Percentiles rank a stretch among this genome's conserved stretches.
Evolutionary conservation across 1,140 invertebrate genomes (phyloP).

Genomic region (Penaeus vannamei): DNA sequence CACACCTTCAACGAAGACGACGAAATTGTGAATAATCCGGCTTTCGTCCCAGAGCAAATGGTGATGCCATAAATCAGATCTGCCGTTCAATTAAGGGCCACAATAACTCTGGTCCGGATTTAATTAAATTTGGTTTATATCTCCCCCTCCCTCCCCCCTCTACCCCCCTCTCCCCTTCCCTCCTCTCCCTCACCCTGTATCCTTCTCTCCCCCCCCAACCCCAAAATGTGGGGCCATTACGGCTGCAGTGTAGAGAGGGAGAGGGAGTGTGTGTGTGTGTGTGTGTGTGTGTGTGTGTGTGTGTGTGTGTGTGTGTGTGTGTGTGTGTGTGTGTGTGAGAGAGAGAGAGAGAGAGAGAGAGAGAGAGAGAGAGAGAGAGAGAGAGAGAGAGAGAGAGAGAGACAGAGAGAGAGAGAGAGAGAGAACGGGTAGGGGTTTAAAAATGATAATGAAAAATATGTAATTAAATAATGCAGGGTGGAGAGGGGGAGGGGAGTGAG

Average conservation of each 20-base stretch:
- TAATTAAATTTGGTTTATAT: constrained; percentile 63
- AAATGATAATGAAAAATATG: background rate
- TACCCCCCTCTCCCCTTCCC: background rate
- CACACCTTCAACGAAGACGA: constrained; percentile 37
- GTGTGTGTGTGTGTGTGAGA: too few species aligned
- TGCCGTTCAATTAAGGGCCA: constrained; percentile 57
- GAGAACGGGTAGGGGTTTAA: background rate
- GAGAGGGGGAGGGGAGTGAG: too few species aligned
- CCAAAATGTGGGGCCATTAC: constrained; percentile 39
- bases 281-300: too few species aligned
- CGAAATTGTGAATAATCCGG: constrained; percentile 41
- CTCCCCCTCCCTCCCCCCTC: constrained; percentile 4
- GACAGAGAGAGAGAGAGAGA: background rate
- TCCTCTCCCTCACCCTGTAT: background rate
- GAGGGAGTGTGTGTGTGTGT: too few species aligned
- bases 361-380: constrained; percentile 21
- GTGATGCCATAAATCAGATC: constrained; percentile 51
- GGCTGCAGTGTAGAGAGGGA: constrained; percentile 31
- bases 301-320: too few species aligned
- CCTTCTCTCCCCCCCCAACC: background rate
- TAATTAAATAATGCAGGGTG: too few species aligned
- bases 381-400: constrained; percentile 1
- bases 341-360: too few species aligned
- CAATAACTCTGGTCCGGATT: constrained; percentile 56
- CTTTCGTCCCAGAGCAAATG: constrained; percentile 23